Conservation (phyloP, 2,113 vertebrate genomes). For the Pseudorasbora parva region DNA sequence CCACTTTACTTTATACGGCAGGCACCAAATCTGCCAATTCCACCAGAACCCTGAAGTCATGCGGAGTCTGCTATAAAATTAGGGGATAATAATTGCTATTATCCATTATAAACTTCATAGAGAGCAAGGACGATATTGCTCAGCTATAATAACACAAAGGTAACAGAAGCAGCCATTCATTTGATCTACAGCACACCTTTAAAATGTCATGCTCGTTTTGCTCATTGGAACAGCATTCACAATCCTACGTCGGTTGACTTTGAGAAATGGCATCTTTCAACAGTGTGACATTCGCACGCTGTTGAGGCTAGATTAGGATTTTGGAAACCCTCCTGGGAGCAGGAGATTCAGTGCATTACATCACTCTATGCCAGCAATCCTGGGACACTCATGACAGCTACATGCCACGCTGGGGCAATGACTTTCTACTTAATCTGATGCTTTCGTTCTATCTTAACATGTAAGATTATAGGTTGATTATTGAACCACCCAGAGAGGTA, state of each 20-base stretch:
- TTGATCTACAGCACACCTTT: background rate
- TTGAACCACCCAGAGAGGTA: background rate
- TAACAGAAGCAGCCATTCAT: background rate
- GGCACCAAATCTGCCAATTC: background rate
- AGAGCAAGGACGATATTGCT: background rate
- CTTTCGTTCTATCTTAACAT: background rate
- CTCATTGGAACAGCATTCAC: constrained; percentile 29
- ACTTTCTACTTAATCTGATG: background rate
- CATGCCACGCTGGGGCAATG: background rate
- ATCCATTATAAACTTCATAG: background rate
- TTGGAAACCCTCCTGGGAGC: constrained; percentile 1
- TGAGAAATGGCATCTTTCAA: constrained; percentile 44
- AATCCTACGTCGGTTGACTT: background rate
- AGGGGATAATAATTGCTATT: background rate
- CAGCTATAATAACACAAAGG: background rate
- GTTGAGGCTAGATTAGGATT: constrained; percentile 6
- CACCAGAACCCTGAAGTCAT: background rate
- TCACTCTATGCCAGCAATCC: background rate
- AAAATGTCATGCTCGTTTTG: constrained; percentile 41
- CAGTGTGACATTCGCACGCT: constrained; percentile 9
- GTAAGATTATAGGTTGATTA: constrained; percentile 10
- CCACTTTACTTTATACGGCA: no score
- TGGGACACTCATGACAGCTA: constrained; percentile 4
- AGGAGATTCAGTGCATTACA: constrained; percentile 4
- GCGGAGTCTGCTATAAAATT: background rate